These are phyloP conservation scores for Akabosia matsudoensis DNA, from an alignment of 1,140 invertebrate genomes.

Conservation along the genomic window DNA sequence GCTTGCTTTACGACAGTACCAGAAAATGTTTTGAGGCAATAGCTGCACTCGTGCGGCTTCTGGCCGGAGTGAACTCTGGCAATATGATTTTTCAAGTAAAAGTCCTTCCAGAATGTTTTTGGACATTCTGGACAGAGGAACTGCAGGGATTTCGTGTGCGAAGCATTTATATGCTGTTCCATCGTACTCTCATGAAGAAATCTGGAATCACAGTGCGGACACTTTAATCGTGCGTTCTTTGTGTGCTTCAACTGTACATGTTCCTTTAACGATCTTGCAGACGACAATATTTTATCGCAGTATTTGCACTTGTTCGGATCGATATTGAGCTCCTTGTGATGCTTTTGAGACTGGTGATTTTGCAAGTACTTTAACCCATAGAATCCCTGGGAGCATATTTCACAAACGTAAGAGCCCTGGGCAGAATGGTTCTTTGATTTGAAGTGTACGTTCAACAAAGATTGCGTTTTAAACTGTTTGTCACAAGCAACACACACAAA, in stretches of 20 bases:
- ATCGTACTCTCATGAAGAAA: not conserved
- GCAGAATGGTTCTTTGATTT: not conserved
- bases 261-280: not conserved
- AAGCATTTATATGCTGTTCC: not conserved
- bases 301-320: not conserved
- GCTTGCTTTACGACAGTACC: no score
- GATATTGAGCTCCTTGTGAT: not conserved
- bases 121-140: not conserved
- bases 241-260: not conserved
- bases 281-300: not conserved
- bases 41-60: not conserved
- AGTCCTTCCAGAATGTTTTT: not conserved
- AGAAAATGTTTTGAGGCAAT: not conserved
- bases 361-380: not conserved
- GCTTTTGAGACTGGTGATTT: not conserved
- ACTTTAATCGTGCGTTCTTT: not conserved
- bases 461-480: not conserved
- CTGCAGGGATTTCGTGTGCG: not conserved
- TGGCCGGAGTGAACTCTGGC: not conserved
- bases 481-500: not conserved
- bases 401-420: not conserved
- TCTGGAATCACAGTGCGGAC: not conserved
- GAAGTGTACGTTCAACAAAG: not conserved
- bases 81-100: not conserved
- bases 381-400: not conserved